phyloP scores from a whole-genome alignment of 2,113 vertebrate species.

The Hydrochoerus hydrochaeris region DNA sequence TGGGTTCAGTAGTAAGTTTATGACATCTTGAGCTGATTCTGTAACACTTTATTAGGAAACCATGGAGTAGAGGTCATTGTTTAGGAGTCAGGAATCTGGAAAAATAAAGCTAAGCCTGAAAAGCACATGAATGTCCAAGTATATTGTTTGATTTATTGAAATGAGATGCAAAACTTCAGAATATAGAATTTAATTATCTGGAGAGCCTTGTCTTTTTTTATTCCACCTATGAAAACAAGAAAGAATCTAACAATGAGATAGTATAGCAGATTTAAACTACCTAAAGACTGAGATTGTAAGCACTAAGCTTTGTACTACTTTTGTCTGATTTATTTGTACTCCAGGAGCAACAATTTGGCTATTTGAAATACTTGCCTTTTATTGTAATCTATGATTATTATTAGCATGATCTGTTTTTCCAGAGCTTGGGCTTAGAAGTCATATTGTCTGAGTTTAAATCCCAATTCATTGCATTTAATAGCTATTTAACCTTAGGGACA shows the following conservation, averaged over 20 bases:
- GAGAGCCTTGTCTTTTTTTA: not conserved
- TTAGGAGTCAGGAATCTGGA: not conserved
- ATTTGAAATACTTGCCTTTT: conserved; percentile 34
- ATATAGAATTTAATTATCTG: not conserved
- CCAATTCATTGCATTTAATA: not conserved
- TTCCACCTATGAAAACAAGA: conserved; percentile 20
- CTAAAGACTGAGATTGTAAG: not conserved
- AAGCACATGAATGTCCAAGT: not conserved
- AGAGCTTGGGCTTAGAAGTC: not conserved
- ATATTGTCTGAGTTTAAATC: conserved; percentile 1
- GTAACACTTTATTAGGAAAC: not conserved
- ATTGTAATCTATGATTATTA: conserved; percentile 25
- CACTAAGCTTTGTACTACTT: not conserved
- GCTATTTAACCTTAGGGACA: not conserved
- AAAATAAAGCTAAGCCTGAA: conserved; percentile 30
- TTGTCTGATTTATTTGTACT: conserved; percentile 29
- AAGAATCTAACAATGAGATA: conserved; percentile 29
- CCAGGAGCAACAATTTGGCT: not conserved
- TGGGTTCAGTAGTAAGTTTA: not conserved
- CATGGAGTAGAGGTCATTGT: not conserved
- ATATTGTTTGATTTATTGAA: conserved; percentile 35
- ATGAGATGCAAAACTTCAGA: conserved; percentile 36
- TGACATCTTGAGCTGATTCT: not conserved
- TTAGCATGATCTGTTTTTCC: not conserved
- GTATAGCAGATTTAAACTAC: not conserved